Conservation (phyloP, 92 coral and sea anemone species). For the Zoanthus sansibaricus region DNA sequence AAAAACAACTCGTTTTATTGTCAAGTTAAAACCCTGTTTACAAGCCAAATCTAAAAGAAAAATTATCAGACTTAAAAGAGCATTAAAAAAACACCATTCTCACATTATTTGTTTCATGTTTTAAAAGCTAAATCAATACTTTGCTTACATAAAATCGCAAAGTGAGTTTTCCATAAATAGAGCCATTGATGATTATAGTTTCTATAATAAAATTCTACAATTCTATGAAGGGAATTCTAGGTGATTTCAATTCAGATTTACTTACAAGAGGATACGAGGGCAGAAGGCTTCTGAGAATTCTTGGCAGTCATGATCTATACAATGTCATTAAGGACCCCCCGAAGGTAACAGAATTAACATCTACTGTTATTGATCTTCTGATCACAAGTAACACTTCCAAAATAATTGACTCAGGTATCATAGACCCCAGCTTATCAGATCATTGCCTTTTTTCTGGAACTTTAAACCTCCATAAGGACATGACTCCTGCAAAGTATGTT, state of each 20-base stretch:
- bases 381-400: constrained; percentile 54
- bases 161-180: no score
- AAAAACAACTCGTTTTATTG: no score
- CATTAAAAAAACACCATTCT: no score
- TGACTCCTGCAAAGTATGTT: no score
- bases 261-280: constrained; percentile 53
- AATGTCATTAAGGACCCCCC: constrained; percentile 70
- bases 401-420: constrained; percentile 45
- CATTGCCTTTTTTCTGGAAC: constrained; percentile 50
- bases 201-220: constrained; percentile 65
- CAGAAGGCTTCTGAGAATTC: constrained; percentile 54
- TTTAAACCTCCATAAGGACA: no score
- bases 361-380: constrained; percentile 59
- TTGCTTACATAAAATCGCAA: no score
- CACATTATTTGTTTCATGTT: no score
- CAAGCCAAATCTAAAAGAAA: no score
- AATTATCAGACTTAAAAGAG: no score
- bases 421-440: constrained; percentile 54
- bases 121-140: no score
- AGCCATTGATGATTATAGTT: constrained; percentile 61
- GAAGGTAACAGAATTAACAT: constrained; percentile 60
- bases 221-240: constrained; percentile 38
- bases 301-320: constrained; percentile 53
- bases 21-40: no score
- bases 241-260: constrained; percentile 54